Percentiles rank a stretch among this genome's conserved stretches.
phyloP scores from a whole-genome alignment of 1,140 invertebrate species.

The Probaryconus sp. region DNA sequence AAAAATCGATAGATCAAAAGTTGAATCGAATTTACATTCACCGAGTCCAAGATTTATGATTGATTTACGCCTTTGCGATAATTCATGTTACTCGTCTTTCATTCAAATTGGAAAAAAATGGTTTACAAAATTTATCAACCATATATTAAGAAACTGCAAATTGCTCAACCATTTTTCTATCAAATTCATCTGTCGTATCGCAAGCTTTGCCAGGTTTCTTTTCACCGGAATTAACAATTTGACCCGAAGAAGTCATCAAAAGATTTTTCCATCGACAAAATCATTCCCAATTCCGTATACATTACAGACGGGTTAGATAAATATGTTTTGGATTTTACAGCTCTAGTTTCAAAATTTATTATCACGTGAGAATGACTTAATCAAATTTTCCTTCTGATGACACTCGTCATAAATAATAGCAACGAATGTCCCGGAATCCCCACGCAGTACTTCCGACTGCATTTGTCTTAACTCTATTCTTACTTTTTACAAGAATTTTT shows the following conservation, averaged over 20 bases:
- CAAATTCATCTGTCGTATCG: too few species aligned
- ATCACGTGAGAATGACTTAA: constrained; percentile 39
- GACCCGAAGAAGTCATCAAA: background rate
- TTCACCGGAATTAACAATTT: constrained; percentile 33
- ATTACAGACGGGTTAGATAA: background rate
- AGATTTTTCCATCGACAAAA: constrained; percentile 24
- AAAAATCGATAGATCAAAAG: too few species aligned
- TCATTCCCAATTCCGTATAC: constrained; percentile 34
- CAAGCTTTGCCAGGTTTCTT: constrained; percentile 64
- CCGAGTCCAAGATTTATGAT: too few species aligned
- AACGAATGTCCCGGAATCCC: constrained; percentile 56
- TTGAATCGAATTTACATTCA: too few species aligned
- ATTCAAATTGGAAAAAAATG: too few species aligned
- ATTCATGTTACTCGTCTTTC: too few species aligned
- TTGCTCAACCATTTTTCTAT: too few species aligned
- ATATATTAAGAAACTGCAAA: too few species aligned
- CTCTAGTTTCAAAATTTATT: constrained; percentile 13
- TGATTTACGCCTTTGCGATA: too few species aligned
- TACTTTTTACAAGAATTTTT: constrained; percentile 28
- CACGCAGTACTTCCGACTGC: constrained; percentile 66
- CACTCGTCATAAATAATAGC: constrained; percentile 26
- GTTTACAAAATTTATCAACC: too few species aligned
- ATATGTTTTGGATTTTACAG: constrained; percentile 5
- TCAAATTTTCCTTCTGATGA: constrained; percentile 12
- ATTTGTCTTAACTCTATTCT: constrained; percentile 40